A percentile compares a stretch with the other conserved stretches of the same genome.
Conservation (phyloP, 2,888 invertebrate species). For the Cryptus armator region DNA sequence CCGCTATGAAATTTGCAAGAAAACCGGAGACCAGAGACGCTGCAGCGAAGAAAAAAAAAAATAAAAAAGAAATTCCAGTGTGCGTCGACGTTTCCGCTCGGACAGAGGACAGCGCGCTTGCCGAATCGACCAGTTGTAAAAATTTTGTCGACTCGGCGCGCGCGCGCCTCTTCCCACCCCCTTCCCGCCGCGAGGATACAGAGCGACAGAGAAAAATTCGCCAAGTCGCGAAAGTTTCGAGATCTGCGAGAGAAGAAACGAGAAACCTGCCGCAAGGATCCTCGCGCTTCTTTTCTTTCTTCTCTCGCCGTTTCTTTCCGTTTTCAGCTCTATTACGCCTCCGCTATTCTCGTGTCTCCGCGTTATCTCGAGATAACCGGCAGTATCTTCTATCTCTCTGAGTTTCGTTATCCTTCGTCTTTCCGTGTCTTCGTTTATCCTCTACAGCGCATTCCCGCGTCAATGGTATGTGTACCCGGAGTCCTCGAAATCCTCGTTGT, state of each 20-base stretch:
- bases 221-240: constrained; percentile 41
- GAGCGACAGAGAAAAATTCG: constrained; percentile 52
- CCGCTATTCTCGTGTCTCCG: too few species aligned
- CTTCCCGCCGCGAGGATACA: too few species aligned
- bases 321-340: constrained; percentile 46
- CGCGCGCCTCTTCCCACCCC: constrained; percentile 18
- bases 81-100: constrained; percentile 19
- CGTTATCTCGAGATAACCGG: too few species aligned
- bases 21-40: not conserved
- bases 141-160: constrained; percentile 75
- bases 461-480: constrained; percentile 21
- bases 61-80: constrained; percentile 33
- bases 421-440: constrained; percentile 18
- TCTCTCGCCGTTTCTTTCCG: constrained; percentile 22
- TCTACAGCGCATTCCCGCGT: not conserved
- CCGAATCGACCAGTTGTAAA: constrained; percentile 77
- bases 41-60: constrained; percentile 40
- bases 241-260: constrained; percentile 74
- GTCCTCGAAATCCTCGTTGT: constrained; percentile 48
- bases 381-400: too few species aligned
- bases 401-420: constrained; percentile 45
- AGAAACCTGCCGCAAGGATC: constrained; percentile 46
- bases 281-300: constrained; percentile 26
- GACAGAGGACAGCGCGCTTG: constrained; percentile 20
- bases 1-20: constrained; percentile 31